Conservation (phyloP, 2,113 vertebrate species). For the Notechis scutatus region DNA sequence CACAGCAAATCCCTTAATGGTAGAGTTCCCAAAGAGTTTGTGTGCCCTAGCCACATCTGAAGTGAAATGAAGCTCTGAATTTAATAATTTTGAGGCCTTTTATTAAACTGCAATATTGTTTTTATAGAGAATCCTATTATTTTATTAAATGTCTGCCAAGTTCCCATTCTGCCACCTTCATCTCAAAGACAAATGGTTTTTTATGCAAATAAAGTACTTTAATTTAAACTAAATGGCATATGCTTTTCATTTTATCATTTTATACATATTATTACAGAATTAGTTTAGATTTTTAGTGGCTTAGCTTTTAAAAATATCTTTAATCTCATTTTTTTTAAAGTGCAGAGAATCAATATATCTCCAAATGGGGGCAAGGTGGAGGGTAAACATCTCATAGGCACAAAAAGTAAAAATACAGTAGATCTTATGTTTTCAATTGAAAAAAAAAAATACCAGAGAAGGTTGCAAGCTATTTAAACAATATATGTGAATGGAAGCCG, state of each 20-base stretch:
- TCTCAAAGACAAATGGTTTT: slow-evolving; percentile 70
- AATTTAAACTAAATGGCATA: slow-evolving; percentile 64
- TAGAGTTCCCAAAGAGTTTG: slow-evolving; percentile 14
- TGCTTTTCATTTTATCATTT: slow-evolving; percentile 35
- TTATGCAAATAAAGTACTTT: slow-evolving; percentile 71
- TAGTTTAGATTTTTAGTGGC: not conserved
- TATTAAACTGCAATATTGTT: slow-evolving; percentile 65
- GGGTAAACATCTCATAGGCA: not conserved
- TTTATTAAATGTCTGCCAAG: slow-evolving; percentile 71
- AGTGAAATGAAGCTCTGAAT: slow-evolving; percentile 72
- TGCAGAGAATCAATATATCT: not conserved
- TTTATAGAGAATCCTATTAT: slow-evolving; percentile 71
- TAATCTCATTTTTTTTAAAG: not conserved
- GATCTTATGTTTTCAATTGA: not conserved
- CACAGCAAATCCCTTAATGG: not conserved
- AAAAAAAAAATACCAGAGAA: not conserved
- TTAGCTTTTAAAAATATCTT: not conserved
- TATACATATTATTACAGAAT: not conserved
- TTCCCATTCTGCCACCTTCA: slow-evolving; percentile 51
- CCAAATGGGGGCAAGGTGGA: not conserved
- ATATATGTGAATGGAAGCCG: not conserved
- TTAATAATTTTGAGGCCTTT: slow-evolving; percentile 65
- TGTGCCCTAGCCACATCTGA: slow-evolving; percentile 66
- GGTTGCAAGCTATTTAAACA: not conserved
- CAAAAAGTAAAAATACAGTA: not conserved